phyloP scores from a whole-genome alignment of 2,888 invertebrate genomes.

The Andrena trimmerana region DNA sequence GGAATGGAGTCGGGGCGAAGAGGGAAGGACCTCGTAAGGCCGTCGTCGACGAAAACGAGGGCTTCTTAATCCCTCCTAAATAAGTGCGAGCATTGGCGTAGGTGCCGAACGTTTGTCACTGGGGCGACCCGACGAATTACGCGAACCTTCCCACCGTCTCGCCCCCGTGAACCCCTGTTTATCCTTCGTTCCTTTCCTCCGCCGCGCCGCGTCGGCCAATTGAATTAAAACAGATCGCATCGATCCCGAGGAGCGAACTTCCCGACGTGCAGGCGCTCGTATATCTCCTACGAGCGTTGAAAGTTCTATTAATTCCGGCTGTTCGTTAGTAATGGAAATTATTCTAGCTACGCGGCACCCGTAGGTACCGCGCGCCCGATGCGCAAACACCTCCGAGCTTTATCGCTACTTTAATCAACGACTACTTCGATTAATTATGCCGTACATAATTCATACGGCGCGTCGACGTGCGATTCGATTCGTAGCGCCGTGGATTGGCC shows the following conservation, averaged over 20 bases:
- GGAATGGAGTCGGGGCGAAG: constrained; percentile 10
- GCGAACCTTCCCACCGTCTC: constrained; percentile 35
- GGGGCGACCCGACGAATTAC: constrained; percentile 60
- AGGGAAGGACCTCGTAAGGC: constrained; percentile 43
- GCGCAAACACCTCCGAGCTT: constrained; percentile 68
- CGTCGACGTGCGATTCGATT: constrained; percentile 24
- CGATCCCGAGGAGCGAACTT: constrained; percentile 61
- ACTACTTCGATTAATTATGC: constrained; percentile 72
- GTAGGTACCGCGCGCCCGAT: constrained; percentile 32
- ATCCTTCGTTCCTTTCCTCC: constrained; percentile 36
- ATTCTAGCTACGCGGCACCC: constrained; percentile 53
- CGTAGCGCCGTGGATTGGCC: constrained; percentile 33
- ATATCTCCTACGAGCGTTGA: constrained; percentile 68
- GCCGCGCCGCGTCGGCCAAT: constrained; percentile 55
- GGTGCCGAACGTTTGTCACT: constrained; percentile 72
- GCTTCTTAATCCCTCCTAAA: constrained; percentile 73
- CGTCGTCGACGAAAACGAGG: constrained; percentile 64
- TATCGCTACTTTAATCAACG: constrained; percentile 73
- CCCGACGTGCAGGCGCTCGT: constrained; percentile 50
- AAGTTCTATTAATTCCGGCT: constrained; percentile 77
- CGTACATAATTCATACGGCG: constrained; percentile 70
- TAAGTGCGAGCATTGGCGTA: constrained; percentile 69
- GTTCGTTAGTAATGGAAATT: constrained; percentile 75
- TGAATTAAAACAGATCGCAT: constrained; percentile 74
- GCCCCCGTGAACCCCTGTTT: constrained; percentile 7